These are phyloP conservation scores for Gobio gobio DNA, from an alignment of 2,113 vertebrate genomes.

Conservation along the genomic window DNA sequence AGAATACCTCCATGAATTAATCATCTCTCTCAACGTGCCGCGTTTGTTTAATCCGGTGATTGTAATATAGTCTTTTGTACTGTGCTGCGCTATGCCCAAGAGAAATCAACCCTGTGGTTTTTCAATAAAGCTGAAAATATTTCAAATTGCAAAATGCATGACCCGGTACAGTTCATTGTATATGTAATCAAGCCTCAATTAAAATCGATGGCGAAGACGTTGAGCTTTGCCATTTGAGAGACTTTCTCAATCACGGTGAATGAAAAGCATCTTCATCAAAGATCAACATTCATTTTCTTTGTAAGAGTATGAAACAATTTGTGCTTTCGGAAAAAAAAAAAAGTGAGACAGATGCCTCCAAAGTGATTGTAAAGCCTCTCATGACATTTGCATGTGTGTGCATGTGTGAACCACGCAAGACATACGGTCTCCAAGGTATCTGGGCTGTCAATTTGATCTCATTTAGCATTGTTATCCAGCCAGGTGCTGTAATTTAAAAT, in stretches of 20 bases:
- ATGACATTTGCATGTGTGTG: slow-evolving; percentile 40
- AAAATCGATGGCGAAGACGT: neutral
- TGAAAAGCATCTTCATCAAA: slow-evolving; percentile 23
- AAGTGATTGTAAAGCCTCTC: slow-evolving; percentile 14
- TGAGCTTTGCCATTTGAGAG: neutral
- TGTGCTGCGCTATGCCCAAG: slow-evolving; percentile 30
- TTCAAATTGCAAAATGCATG: neutral
- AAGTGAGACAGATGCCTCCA: slow-evolving; percentile 23
- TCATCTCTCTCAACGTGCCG: slow-evolving; percentile 43
- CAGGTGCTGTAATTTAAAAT: slow-evolving; percentile 36
- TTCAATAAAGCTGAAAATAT: slow-evolving; percentile 38
- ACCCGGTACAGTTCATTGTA: slow-evolving; percentile 22
- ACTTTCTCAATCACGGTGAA: neutral
- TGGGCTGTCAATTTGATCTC: slow-evolving; percentile 48
- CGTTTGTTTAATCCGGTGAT: slow-evolving; percentile 50
- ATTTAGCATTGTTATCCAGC: slow-evolving; percentile 34
- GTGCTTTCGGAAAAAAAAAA: neutral
- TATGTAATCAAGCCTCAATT: slow-evolving; percentile 36
- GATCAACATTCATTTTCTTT: slow-evolving; percentile 5
- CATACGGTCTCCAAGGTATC: slow-evolving; percentile 32
- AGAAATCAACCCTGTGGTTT: slow-evolving; percentile 49
- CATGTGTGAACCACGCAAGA: slow-evolving; percentile 27
- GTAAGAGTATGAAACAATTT: neutral
- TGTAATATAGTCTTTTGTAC: slow-evolving; percentile 38
- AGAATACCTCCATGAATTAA: slow-evolving; percentile 51